A percentile compares a stretch with the other conserved stretches of the same genome.
Evolutionary conservation across 2,888 invertebrate genomes (phyloP).

Genomic region (Ennomos quercinarius): DNA sequence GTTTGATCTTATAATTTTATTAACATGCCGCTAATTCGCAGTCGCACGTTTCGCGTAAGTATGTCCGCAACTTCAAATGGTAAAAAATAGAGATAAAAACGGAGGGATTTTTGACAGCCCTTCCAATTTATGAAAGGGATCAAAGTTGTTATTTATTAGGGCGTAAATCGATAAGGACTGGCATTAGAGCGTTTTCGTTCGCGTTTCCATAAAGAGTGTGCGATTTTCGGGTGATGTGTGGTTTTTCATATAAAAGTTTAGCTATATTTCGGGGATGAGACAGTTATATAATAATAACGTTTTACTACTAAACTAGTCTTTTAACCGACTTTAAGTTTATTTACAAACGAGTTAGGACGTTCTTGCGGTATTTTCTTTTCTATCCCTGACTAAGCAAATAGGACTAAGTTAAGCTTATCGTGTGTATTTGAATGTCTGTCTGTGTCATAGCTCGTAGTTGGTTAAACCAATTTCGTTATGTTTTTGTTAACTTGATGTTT

Average conservation of each 20-base stretch:
- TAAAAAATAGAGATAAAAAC: slow-evolving; percentile 49
- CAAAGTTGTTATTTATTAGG: slow-evolving; percentile 68
- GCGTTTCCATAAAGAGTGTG: slow-evolving; percentile 36
- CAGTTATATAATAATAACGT: not conserved
- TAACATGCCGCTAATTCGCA: slow-evolving; percentile 1
- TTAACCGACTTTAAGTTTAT: too few relatives aligned
- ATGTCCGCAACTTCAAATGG: slow-evolving; percentile 29
- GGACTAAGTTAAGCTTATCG: too few relatives aligned
- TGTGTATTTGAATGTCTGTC: too few relatives aligned
- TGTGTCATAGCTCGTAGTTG: too few relatives aligned
- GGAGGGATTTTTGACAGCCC: slow-evolving; percentile 53
- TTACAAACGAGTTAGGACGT: too few relatives aligned
- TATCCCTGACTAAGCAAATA: too few relatives aligned
- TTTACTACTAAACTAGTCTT: too few relatives aligned
- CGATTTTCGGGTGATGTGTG: slow-evolving; percentile 28
- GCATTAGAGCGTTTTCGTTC: slow-evolving; percentile 53
- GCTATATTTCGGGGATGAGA: slow-evolving; percentile 12
- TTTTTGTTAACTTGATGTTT: too few relatives aligned
- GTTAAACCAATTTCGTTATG: too few relatives aligned
- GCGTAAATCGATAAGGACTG: slow-evolving; percentile 54
- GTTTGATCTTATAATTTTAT: too few relatives aligned
- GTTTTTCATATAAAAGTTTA: slow-evolving; percentile 26
- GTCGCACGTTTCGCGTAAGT: slow-evolving; percentile 11
- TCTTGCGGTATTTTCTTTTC: too few relatives aligned
- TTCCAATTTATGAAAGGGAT: slow-evolving; percentile 62